phyloP scores from a whole-genome alignment of 2,797 vertebrate species.

The Enteromius anoplus region DNA sequence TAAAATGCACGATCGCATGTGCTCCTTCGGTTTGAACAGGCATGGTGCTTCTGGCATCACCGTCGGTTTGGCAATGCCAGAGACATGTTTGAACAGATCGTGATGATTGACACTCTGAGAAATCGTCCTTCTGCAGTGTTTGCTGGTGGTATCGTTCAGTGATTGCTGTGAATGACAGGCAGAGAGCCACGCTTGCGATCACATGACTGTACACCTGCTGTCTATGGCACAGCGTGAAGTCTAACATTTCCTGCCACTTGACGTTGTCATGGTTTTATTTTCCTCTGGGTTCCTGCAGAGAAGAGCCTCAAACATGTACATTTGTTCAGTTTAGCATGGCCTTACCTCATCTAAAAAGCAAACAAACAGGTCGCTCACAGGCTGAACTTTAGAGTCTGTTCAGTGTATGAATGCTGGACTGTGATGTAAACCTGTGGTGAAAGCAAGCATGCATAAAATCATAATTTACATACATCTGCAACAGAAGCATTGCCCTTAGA shows the following conservation, averaged over 20 bases:
- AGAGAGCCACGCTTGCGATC: conserved; percentile 33
- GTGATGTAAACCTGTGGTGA: conserved; percentile 54
- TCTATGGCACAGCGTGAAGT: conserved; percentile 9
- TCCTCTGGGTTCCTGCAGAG: conserved; percentile 1
- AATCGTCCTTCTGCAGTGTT: not conserved
- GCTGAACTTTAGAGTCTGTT: conserved; percentile 45
- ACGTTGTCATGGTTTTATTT: not conserved
- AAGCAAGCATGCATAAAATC: conserved; percentile 52
- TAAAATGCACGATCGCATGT: not conserved
- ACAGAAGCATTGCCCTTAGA: conserved; percentile 48
- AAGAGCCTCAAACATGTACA: not conserved
- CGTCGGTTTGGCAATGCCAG: not conserved
- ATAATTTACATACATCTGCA: conserved; percentile 62
- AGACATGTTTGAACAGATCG: conserved; percentile 3
- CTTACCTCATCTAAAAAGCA: not conserved
- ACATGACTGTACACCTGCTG: conserved; percentile 34
- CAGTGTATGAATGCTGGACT: conserved; percentile 58
- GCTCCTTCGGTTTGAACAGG: not conserved
- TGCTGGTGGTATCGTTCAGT: conserved; percentile 11
- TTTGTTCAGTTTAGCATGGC: not conserved
- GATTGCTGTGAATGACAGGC: conserved; percentile 22
- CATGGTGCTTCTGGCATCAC: not conserved
- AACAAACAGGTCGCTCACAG: conserved; percentile 6
- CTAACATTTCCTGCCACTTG: not conserved
- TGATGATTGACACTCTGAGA: conserved; percentile 44